Conservation (phyloP, 1,140 invertebrate species). For the Diploscapter pachys region DNA sequence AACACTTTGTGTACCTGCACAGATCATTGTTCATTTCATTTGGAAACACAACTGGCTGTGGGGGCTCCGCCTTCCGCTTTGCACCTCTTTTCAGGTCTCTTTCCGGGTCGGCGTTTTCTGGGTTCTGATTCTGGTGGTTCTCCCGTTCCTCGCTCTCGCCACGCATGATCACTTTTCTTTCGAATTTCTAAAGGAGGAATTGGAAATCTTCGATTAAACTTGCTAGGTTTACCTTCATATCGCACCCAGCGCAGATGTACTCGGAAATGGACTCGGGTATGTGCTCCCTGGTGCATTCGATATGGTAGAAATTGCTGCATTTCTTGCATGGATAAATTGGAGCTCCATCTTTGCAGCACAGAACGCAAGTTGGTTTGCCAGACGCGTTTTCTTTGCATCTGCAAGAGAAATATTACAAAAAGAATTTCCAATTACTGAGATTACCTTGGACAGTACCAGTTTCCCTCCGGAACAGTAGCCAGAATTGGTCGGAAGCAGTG, state of each 20-base stretch:
- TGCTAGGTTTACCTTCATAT: neutral
- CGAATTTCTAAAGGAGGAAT: neutral
- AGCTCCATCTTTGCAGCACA: conserved; percentile 16
- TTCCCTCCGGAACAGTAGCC: conserved; percentile 24
- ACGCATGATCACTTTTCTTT: conserved; percentile 10
- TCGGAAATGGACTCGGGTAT: neutral
- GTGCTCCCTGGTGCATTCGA: conserved; percentile 21
- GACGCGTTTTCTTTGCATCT: conserved; percentile 12
- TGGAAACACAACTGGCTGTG: neutral
- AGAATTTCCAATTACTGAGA: no score
- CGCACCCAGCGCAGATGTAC: conserved; percentile 15
- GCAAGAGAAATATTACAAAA: no score
- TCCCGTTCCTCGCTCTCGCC: conserved; percentile 25
- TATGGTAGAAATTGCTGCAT: conserved; percentile 17
- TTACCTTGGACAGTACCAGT: conserved; percentile 23
- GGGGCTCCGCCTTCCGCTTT: conserved; percentile 25
- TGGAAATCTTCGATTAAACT: neutral
- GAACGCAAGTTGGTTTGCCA: conserved; percentile 19
- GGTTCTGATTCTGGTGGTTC: neutral
- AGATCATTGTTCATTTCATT: conserved; percentile 5
- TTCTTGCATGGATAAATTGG: conserved; percentile 15
- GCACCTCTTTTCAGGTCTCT: neutral
- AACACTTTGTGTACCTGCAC: conserved; percentile 3
- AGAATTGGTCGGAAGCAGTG: conserved; percentile 23
- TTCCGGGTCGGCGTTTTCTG: neutral